Conservation (phyloP, 2,888 invertebrate genomes). For the Eilema griseolum region DNA sequence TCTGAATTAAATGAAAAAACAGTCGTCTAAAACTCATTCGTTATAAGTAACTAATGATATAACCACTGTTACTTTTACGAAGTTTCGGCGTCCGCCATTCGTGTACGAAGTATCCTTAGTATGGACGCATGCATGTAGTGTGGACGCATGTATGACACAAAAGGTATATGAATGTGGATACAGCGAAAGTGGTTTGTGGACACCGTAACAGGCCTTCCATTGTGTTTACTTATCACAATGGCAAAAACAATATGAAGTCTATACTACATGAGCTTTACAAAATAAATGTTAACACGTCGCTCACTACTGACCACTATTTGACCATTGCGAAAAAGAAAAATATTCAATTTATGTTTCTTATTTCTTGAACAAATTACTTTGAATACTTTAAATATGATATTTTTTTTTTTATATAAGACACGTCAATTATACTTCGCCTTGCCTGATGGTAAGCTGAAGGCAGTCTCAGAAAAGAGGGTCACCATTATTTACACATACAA, state of each 20-base stretch:
- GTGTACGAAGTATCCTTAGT: not conserved
- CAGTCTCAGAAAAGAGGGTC: too few species aligned
- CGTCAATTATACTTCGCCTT: too few species aligned
- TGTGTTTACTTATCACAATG: slow-evolving; percentile 10
- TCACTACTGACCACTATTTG: not conserved
- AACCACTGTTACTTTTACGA: not conserved
- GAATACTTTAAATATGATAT: too few species aligned
- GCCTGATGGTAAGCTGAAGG: too few species aligned
- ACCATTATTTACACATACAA: too few species aligned
- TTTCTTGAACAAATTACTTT: too few species aligned
- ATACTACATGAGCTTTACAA: not conserved
- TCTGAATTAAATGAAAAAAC: too few species aligned
- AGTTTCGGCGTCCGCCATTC: not conserved
- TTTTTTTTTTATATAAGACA: too few species aligned
- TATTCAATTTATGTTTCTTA: too few species aligned
- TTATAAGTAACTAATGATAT: not conserved
- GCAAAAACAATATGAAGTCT: not conserved
- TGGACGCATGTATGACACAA: slow-evolving; percentile 4
- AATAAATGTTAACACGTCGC: not conserved
- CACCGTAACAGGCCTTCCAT: slow-evolving; percentile 7
- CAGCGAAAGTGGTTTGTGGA: slow-evolving; percentile 13
- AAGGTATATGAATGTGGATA: not conserved
- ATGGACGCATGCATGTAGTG: not conserved
- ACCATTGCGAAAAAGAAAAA: too few species aligned
- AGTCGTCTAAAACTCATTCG: too few species aligned